A percentile compares a stretch with the other conserved stretches of the same genome.
Evolutionary conservation across 2,113 vertebrate genomes (phyloP).

Genomic region (Perccottus glenii): DNA sequence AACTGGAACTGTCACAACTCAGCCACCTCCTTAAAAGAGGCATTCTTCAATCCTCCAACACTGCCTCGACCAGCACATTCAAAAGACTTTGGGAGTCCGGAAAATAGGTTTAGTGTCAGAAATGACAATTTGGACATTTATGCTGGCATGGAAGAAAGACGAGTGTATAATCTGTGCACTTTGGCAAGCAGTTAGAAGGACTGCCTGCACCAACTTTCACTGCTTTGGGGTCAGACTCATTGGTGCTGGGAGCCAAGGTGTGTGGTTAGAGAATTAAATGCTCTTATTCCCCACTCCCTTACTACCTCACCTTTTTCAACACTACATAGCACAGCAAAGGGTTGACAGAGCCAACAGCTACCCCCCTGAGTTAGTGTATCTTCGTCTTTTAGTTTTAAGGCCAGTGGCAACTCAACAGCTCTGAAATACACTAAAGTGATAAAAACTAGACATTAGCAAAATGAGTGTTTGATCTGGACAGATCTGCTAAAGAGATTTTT

Average conservation of each 20-base stretch:
- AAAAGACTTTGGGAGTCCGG: constrained; percentile 24
- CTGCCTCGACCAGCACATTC: constrained; percentile 20
- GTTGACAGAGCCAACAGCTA: constrained; percentile 76
- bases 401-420: constrained; percentile 19
- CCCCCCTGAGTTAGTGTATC: constrained; percentile 73
- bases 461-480: constrained; percentile 19
- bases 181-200: constrained; percentile 17
- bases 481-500: not conserved
- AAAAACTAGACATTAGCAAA: constrained; percentile 24
- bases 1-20: constrained; percentile 19
- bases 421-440: not conserved
- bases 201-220: constrained; percentile 30
- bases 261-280: constrained; percentile 41
- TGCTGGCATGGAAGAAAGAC: constrained; percentile 6
- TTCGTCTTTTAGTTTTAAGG: constrained; percentile 32
- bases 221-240: constrained; percentile 35
- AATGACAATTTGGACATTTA: not conserved
- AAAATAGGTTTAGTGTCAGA: constrained; percentile 1
- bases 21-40: constrained; percentile 2
- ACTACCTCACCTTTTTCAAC: constrained; percentile 66
- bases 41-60: constrained; percentile 10
- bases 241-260: constrained; percentile 22
- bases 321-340: constrained; percentile 60
- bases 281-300: constrained; percentile 41
- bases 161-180: constrained; percentile 23